phyloP scores from a whole-genome alignment of 2,113 vertebrate genomes.

The Rhinopithecus roxellana region DNA sequence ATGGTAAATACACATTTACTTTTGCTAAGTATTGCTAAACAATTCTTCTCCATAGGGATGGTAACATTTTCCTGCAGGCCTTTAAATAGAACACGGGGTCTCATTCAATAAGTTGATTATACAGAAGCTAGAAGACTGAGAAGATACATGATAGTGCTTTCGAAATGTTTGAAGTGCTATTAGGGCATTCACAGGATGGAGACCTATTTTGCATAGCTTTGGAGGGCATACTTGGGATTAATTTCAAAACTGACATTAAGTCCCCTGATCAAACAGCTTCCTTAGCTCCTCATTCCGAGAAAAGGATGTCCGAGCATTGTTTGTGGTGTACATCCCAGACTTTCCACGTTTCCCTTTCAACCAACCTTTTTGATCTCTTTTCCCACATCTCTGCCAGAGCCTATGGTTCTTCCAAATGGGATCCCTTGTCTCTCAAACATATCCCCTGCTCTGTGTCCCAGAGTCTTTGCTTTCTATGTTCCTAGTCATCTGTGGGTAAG shows the following conservation, averaged over 20 bases:
- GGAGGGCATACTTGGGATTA: not conserved
- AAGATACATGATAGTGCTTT: not conserved
- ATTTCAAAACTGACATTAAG: not conserved
- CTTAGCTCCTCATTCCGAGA: not conserved
- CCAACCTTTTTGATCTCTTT: not conserved
- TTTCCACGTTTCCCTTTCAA: fast-evolving
- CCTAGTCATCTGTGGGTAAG: not conserved
- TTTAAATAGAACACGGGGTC: not conserved
- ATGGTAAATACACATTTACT: not conserved
- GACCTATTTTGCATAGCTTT: not conserved
- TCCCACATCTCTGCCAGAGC: not conserved
- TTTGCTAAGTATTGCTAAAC: not conserved
- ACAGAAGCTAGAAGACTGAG: not conserved
- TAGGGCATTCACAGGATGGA: not conserved
- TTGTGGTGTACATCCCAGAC: not conserved
- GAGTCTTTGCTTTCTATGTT: not conserved
- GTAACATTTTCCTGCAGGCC: not conserved
- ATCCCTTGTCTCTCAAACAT: not conserved
- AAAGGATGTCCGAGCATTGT: not conserved
- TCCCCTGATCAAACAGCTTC: not conserved
- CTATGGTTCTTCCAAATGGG: not conserved
- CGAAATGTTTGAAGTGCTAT: not conserved
- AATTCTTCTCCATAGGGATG: not conserved
- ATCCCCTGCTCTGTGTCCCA: not conserved
- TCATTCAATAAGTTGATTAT: not conserved